Evolutionary conservation across 2,113 vertebrate species (phyloP).

Genomic region (Lamprotornis superbus): DNA sequence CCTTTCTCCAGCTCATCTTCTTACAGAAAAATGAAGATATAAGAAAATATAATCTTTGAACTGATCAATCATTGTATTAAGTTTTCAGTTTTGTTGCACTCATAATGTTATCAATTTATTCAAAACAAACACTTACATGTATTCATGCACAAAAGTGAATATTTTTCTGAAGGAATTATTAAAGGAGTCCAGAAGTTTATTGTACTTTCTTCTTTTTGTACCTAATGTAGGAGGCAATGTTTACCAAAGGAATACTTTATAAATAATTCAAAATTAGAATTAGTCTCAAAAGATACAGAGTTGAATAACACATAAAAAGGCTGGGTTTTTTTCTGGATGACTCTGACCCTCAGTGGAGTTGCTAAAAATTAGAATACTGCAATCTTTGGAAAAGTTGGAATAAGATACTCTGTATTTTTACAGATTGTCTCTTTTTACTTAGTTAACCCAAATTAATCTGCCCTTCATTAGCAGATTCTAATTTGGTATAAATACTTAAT

Average conservation of each 20-base stretch:
- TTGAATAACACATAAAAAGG: background rate
- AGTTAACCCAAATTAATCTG: background rate
- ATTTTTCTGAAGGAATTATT: background rate
- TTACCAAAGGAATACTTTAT: background rate
- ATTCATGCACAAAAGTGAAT: background rate
- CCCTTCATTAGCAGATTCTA: background rate
- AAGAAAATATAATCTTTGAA: constrained; percentile 5
- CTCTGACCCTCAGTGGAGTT: background rate
- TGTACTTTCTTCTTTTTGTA: background rate
- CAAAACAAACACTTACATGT: background rate
- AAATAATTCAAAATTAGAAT: background rate
- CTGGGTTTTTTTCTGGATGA: background rate
- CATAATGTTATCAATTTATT: background rate
- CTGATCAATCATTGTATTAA: background rate
- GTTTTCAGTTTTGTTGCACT: constrained; percentile 26
- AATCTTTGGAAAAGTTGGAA: background rate
- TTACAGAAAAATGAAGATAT: background rate
- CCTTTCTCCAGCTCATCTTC: background rate
- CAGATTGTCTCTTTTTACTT: background rate
- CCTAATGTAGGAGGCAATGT: background rate
- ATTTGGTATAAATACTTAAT: background rate
- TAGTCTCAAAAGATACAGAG: background rate
- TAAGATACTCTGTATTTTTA: background rate
- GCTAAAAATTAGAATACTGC: background rate
- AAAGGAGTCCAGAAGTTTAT: background rate